A percentile compares a stretch with the other conserved stretches of the same genome.
Evolutionary conservation across 2,888 invertebrate species (phyloP).

Genomic region (Plagodis pulveraria): DNA sequence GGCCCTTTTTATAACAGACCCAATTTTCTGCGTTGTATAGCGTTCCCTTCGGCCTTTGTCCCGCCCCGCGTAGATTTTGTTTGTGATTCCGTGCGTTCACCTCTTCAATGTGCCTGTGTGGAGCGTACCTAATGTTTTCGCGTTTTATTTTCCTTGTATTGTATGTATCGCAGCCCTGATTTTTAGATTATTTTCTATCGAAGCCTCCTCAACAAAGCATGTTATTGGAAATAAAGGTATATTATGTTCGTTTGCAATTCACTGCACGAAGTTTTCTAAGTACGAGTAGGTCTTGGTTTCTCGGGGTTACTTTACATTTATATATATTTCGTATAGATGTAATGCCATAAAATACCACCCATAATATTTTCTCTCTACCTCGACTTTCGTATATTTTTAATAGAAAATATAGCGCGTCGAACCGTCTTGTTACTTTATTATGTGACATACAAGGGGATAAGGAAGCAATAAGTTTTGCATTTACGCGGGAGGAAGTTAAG

Average conservation of each 20-base stretch:
- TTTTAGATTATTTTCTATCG: slow-evolving; percentile 18
- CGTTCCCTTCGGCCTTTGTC: slow-evolving; percentile 19
- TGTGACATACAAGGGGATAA: slow-evolving; percentile 14
- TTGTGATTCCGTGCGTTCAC: slow-evolving; percentile 32
- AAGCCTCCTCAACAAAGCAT: slow-evolving; percentile 17
- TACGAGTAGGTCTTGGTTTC: not conserved
- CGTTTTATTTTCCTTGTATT: slow-evolving; percentile 26
- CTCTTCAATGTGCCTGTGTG: slow-evolving; percentile 17
- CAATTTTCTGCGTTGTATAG: slow-evolving; percentile 28
- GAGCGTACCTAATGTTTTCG: slow-evolving; percentile 26
- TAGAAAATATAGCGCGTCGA: not conserved
- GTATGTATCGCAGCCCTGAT: slow-evolving; percentile 24
- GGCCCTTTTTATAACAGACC: slow-evolving; percentile 32
- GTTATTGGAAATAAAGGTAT: slow-evolving; percentile 17
- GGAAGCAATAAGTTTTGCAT: slow-evolving; percentile 37
- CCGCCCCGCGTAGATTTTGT: slow-evolving; percentile 26
- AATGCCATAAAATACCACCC: no score
- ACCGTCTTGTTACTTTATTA: not conserved
- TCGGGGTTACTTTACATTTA: not conserved
- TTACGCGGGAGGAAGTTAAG: slow-evolving; percentile 30
- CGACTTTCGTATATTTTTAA: no score
- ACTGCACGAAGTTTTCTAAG: not conserved
- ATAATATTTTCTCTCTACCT: no score
- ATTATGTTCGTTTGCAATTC: slow-evolving; percentile 15
- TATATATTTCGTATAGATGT: no score